Evolutionary conservation across 2,113 vertebrate genomes (phyloP).

Genomic region (Pedetes capensis): DNA sequence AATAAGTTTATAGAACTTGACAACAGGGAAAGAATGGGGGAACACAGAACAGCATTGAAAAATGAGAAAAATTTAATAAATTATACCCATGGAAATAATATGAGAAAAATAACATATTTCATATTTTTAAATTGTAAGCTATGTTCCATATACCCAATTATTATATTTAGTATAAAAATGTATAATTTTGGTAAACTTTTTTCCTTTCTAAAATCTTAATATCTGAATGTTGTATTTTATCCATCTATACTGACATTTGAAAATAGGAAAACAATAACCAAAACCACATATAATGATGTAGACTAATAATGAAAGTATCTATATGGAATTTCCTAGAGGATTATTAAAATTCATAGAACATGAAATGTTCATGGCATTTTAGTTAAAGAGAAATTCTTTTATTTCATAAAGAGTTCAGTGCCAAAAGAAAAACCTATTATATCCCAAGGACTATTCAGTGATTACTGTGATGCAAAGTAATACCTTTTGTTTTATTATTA

Average conservation of each 20-base stretch:
- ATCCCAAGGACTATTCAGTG: not conserved
- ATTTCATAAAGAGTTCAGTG: not conserved
- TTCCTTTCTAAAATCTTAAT: conserved; percentile 4
- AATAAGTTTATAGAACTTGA: not conserved
- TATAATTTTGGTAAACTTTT: not conserved
- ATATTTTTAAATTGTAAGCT: conserved; percentile 12
- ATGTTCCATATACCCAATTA: not conserved
- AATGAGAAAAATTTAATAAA: conserved; percentile 20
- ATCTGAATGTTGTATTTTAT: not conserved
- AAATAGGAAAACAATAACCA: not conserved
- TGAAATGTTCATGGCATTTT: not conserved
- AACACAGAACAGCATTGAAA: not conserved
- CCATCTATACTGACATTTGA: not conserved
- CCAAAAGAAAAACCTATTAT: not conserved
- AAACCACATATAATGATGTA: not conserved
- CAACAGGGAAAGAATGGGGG: not conserved
- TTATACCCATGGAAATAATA: not conserved
- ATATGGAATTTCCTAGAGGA: not conserved
- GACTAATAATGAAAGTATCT: not conserved
- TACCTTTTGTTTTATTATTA: not conserved
- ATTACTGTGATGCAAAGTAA: not conserved
- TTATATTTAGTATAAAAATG: conserved; percentile 15
- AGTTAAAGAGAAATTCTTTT: not conserved
- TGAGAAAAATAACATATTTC: conserved; percentile 1
- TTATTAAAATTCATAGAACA: not conserved